These are phyloP conservation scores for Drosophila watanabei DNA, from an alignment of 1,140 invertebrate genomes.

Conservation along the genomic window DNA sequence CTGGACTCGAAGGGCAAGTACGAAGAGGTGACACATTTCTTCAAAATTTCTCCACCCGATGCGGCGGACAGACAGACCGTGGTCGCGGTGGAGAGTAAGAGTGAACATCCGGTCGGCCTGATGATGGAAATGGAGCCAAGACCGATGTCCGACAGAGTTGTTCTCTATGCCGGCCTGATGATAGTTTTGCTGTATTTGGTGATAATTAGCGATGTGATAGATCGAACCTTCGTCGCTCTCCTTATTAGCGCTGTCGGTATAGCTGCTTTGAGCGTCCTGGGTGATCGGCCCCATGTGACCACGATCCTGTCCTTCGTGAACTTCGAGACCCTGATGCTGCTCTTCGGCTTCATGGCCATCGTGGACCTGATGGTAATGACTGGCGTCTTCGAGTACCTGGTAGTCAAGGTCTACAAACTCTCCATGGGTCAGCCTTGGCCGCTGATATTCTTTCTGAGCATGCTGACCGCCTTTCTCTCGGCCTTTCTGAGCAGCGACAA, in stretches of 20 bases:
- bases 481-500: not conserved
- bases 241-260: conserved; percentile 90
- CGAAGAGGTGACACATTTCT: not conserved
- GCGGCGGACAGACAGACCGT: not conserved
- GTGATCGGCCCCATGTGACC: not conserved
- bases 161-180: conserved; percentile 90
- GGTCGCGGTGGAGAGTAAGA: not conserved
- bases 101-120: conserved; percentile 3
- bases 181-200: conserved; percentile 91
- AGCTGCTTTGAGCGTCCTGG: conserved; percentile 74
- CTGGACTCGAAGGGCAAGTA: not conserved
- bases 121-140: conserved; percentile 5
- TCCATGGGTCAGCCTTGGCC: conserved; percentile 1
- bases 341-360: not conserved
- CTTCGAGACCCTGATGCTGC: not conserved
- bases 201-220: conserved; percentile 93
- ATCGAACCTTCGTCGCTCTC: conserved; percentile 93
- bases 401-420: not conserved
- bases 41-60: not conserved
- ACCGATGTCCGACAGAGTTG: conserved; percentile 83
- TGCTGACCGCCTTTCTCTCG: conserved; percentile 1
- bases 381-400: not conserved
- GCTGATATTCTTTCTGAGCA: not conserved
- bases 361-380: not conserved
- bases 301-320: conserved; percentile 87